Percentiles rank a stretch among this genome's conserved stretches.
These are phyloP conservation scores for Euclidia mi DNA, from an alignment of 2,888 invertebrate species.

Conservation along the genomic window DNA sequence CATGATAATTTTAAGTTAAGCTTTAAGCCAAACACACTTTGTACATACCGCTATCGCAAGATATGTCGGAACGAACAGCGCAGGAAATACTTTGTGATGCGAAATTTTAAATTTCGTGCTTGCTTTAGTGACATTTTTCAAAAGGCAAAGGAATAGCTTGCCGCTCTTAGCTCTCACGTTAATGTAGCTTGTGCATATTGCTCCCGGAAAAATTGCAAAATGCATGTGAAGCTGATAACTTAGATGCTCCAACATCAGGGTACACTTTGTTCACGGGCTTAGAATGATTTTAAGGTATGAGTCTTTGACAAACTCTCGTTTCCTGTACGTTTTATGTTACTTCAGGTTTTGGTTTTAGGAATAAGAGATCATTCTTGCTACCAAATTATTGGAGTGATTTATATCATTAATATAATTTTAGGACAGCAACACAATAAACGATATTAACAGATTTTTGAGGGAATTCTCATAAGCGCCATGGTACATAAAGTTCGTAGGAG, in stretches of 20 bases:
- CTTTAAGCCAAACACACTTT: slow-evolving; percentile 3
- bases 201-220: slow-evolving; percentile 41
- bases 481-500: too few relatives aligned
- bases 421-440: too few relatives aligned
- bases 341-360: too few relatives aligned
- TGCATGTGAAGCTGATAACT: slow-evolving; percentile 47
- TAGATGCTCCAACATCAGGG: slow-evolving; percentile 16
- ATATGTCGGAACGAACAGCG: slow-evolving; percentile 9
- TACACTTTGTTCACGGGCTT: not conserved
- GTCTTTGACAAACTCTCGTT: too few relatives aligned
- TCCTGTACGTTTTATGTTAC: too few relatives aligned
- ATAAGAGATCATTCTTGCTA: too few relatives aligned
- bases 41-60: slow-evolving; percentile 11
- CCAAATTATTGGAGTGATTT: too few relatives aligned
- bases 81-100: slow-evolving; percentile 35
- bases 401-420: too few relatives aligned
- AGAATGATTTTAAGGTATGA: slow-evolving; percentile 4
- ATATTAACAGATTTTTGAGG: too few relatives aligned
- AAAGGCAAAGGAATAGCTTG: slow-evolving; percentile 45
- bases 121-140: slow-evolving; percentile 53
- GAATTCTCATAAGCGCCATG: too few relatives aligned
- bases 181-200: slow-evolving; percentile 49
- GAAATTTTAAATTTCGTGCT: slow-evolving; percentile 44
- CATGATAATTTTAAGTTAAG: slow-evolving; percentile 12
- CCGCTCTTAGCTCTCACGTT: slow-evolving; percentile 44